Conservation (phyloP, 1,140 invertebrate species). For the Lucilia cuprina region DNA sequence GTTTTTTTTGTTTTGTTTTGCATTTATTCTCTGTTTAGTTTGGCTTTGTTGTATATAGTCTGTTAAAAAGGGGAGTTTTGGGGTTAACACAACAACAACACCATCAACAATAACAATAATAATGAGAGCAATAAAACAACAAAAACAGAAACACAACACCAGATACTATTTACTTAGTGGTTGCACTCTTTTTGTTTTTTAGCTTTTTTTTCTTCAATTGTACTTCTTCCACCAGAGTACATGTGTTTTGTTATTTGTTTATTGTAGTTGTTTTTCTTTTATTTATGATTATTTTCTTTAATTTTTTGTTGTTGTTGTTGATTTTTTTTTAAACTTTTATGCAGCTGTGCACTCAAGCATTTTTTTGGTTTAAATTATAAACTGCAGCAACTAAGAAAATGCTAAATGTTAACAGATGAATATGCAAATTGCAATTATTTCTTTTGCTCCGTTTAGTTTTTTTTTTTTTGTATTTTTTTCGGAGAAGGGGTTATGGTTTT, state of each 20-base stretch:
- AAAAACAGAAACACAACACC: not conserved
- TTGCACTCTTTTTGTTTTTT: not conserved
- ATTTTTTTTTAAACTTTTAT: not conserved
- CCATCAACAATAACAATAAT: not conserved
- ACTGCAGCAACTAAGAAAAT: not conserved
- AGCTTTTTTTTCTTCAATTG: not conserved
- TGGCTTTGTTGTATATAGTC: not conserved
- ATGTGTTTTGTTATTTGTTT: not conserved
- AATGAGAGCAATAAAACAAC: too few relatives aligned
- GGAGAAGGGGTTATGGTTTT: not conserved
- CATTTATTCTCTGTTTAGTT: not conserved
- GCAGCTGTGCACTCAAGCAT: conserved; percentile 30
- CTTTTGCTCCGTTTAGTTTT: not conserved
- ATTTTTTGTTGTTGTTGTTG: not conserved
- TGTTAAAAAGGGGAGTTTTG: not conserved
- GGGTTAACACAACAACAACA: not conserved
- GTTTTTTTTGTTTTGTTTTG: not conserved
- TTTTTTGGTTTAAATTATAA: not conserved
- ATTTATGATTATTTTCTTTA: not conserved
- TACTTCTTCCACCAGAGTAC: not conserved
- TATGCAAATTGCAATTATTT: conserved; percentile 3
- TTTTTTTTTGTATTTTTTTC: not conserved
- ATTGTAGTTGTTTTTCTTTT: not conserved
- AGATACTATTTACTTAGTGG: not conserved
- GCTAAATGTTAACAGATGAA: not conserved